Evolutionary conservation across 2,797 vertebrate genomes (phyloP).

Genomic region (Phalanger gymnotis): DNA sequence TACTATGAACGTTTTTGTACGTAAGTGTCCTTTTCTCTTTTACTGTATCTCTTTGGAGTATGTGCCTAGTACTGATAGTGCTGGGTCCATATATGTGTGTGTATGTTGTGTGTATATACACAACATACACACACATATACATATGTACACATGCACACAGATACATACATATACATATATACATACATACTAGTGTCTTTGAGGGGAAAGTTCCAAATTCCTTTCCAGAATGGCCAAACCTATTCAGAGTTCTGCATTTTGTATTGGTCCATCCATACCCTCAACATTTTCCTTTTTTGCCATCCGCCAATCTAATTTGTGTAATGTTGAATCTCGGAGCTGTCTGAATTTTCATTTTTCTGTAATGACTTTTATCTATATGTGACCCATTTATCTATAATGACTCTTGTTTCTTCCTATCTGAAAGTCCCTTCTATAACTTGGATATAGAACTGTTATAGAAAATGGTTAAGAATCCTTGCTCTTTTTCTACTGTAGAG

Average conservation of each 20-base stretch:
- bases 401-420: too few relatives aligned
- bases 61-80: not conserved
- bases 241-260: not conserved
- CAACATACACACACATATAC: too few relatives aligned
- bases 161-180: too few relatives aligned
- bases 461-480: not conserved
- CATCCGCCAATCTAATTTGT: not conserved
- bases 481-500: not conserved
- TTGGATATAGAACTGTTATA: too few relatives aligned
- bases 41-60: not conserved
- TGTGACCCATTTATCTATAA: too few relatives aligned
- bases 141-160: too few relatives aligned
- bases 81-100: not conserved
- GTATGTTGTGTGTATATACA: too few relatives aligned
- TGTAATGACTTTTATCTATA: too few relatives aligned
- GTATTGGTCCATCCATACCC: not conserved
- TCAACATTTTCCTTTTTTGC: not conserved
- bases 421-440: too few relatives aligned
- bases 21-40: not conserved
- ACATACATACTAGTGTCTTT: not conserved
- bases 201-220: not conserved
- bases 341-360: not conserved
- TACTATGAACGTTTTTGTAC: not conserved
- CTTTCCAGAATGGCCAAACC: not conserved
- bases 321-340: not conserved